Evolutionary conservation across 2,888 invertebrate species (phyloP).

Genomic region (Microctonus aethiopoides): DNA sequence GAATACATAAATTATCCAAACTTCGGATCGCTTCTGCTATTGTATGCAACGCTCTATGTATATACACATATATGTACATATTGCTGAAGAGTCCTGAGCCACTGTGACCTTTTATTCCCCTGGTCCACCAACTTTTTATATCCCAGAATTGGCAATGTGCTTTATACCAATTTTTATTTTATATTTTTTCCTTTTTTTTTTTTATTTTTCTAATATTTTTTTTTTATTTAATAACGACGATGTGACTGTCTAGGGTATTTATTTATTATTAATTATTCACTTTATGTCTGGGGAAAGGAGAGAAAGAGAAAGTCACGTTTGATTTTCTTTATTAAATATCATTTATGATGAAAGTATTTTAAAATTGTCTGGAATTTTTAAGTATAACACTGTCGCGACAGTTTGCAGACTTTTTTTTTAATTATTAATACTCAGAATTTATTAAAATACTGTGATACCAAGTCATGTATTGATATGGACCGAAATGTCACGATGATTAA

Average conservation of each 20-base stretch:
- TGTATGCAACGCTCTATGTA: constrained; percentile 20
- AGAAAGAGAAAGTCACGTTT: neutral
- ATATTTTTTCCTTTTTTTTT: neutral
- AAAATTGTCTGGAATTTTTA: too few species aligned
- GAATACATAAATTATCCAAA: constrained; percentile 56
- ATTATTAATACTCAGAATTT: too few species aligned
- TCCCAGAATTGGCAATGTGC: neutral
- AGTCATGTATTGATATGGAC: too few species aligned
- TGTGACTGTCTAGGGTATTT: neutral
- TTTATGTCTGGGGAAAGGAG: neutral
- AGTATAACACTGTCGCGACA: too few species aligned
- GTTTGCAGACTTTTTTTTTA: too few species aligned
- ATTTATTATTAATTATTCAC: neutral
- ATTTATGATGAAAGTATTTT: too few species aligned
- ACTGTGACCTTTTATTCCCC: constrained; percentile 4
- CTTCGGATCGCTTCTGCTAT: constrained; percentile 41
- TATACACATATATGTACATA: neutral
- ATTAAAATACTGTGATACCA: too few species aligned
- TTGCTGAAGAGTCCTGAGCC: constrained; percentile 12
- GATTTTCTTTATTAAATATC: too few species aligned
- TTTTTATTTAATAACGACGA: neutral
- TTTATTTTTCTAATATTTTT: neutral
- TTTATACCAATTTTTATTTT: neutral
- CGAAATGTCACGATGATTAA: too few species aligned
- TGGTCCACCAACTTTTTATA: neutral